Evolutionary conservation across 2,797 vertebrate genomes (phyloP).

Genomic region (Acanthurus lineatus): DNA sequence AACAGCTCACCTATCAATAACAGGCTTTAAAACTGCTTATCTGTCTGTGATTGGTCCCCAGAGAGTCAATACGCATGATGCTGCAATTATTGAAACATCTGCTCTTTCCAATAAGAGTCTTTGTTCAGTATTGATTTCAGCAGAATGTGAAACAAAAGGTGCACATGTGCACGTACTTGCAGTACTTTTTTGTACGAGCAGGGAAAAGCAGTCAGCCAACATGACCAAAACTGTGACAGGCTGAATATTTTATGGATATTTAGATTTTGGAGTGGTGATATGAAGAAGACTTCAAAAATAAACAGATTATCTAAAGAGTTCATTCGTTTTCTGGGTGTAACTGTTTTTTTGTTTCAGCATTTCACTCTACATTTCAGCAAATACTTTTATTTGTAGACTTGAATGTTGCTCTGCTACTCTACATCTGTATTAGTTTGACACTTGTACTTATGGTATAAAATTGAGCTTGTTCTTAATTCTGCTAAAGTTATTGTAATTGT

Average conservation of each 20-base stretch:
- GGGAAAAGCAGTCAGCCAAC: not conserved
- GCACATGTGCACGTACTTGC: not conserved
- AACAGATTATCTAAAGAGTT: too few species aligned
- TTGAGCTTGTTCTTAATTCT: not conserved
- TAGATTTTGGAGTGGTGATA: not conserved
- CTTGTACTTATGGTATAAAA: not conserved
- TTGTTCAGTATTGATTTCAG: constrained; percentile 63
- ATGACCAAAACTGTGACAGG: not conserved
- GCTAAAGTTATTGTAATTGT: not conserved
- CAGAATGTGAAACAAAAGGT: constrained; percentile 49
- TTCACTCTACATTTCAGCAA: not conserved
- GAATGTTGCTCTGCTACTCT: not conserved
- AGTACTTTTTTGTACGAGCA: not conserved
- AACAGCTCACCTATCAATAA: not conserved
- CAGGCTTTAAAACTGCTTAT: constrained; percentile 1
- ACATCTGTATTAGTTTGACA: not conserved
- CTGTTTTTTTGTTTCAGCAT: not conserved
- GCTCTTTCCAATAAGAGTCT: constrained; percentile 28
- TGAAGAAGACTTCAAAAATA: too few species aligned
- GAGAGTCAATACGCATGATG: not conserved
- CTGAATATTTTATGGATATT: not conserved
- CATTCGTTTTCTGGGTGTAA: not conserved
- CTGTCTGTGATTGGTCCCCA: constrained; percentile 27
- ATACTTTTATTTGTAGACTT: not conserved
- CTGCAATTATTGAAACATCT: constrained; percentile 19